Percentiles rank a stretch among this genome's conserved stretches.
phyloP scores from a whole-genome alignment of 2,113 vertebrate species.

The Pachycephala philippinensis region DNA sequence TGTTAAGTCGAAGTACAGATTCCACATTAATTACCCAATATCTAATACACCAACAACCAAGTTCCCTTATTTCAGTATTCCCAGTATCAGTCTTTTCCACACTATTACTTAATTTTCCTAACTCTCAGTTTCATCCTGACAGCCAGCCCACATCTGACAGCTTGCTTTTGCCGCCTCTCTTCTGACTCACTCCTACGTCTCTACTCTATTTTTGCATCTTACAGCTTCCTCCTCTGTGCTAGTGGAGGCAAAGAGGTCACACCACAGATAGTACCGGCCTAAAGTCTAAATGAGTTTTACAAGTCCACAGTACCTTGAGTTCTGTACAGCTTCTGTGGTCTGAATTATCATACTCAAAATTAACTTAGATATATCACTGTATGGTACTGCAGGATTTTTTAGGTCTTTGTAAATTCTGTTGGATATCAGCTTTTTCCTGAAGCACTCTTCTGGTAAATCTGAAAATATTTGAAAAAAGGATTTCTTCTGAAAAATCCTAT shows the following conservation, averaged over 20 bases:
- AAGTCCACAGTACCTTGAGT: background rate
- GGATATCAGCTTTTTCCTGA: background rate
- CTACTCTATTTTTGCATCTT: constrained; percentile 19
- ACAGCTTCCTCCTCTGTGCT: background rate
- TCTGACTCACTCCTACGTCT: constrained; percentile 30
- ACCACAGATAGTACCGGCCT: background rate
- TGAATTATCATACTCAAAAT: background rate
- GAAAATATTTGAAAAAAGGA: background rate
- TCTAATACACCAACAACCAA: background rate
- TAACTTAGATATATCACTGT: background rate
- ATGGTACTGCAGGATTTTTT: background rate
- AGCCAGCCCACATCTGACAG: constrained; percentile 45
- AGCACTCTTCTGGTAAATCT: background rate
- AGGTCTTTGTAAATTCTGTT: background rate
- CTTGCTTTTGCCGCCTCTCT: constrained; percentile 30
- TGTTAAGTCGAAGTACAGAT: background rate
- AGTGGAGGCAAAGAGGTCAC: constrained; percentile 2
- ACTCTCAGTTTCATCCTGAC: constrained; percentile 10
- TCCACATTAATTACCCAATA: background rate
- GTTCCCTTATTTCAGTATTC: background rate
- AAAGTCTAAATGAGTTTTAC: background rate
- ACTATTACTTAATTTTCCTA: background rate
- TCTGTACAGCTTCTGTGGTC: background rate
- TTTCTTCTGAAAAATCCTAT: background rate
- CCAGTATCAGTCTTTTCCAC: background rate